These are phyloP conservation scores for Drosophila carrolli DNA, from an alignment of 1,140 invertebrate species.

Conservation along the genomic window DNA sequence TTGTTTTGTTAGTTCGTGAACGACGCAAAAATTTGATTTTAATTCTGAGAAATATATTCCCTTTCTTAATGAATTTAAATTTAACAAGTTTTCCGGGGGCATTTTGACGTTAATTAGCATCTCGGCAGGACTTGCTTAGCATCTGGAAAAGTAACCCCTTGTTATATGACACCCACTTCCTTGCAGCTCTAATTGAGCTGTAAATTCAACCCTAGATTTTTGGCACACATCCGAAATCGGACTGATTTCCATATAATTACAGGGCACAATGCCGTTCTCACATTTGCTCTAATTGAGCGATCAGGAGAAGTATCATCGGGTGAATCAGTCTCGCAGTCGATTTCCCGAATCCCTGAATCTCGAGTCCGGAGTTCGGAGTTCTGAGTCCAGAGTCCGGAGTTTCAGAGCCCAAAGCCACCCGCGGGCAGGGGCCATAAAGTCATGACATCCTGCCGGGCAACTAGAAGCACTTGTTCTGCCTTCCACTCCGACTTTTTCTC, in stretches of 20 bases:
- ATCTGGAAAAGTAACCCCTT: slow-evolving; percentile 4
- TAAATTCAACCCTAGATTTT: slow-evolving; percentile 40
- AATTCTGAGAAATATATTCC: not conserved
- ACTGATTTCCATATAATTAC: slow-evolving; percentile 65
- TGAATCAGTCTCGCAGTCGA: slow-evolving; percentile 14
- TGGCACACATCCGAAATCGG: slow-evolving; percentile 17
- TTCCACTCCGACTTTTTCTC: slow-evolving; percentile 37
- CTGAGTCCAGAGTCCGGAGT: not conserved
- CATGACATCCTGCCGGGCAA: slow-evolving; percentile 56
- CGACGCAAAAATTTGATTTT: not conserved
- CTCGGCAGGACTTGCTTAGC: slow-evolving; percentile 25
- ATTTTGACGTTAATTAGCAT: slow-evolving; percentile 20
- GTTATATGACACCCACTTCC: slow-evolving; percentile 18
- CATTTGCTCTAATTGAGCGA: slow-evolving; percentile 65
- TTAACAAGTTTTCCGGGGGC: not conserved
- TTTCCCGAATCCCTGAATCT: slow-evolving; percentile 1
- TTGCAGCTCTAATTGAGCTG: slow-evolving; percentile 38
- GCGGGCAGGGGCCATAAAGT: slow-evolving; percentile 38
- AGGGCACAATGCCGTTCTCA: slow-evolving; percentile 37
- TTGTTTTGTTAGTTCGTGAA: not conserved
- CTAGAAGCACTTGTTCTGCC: slow-evolving; percentile 57
- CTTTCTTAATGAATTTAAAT: not conserved
- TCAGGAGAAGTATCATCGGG: slow-evolving; percentile 46
- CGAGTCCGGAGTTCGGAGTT: not conserved
- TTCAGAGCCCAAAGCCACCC: slow-evolving; percentile 18